These are phyloP conservation scores for Ophion obscuratus DNA, from an alignment of 2,888 invertebrate species.

Conservation along the genomic window DNA sequence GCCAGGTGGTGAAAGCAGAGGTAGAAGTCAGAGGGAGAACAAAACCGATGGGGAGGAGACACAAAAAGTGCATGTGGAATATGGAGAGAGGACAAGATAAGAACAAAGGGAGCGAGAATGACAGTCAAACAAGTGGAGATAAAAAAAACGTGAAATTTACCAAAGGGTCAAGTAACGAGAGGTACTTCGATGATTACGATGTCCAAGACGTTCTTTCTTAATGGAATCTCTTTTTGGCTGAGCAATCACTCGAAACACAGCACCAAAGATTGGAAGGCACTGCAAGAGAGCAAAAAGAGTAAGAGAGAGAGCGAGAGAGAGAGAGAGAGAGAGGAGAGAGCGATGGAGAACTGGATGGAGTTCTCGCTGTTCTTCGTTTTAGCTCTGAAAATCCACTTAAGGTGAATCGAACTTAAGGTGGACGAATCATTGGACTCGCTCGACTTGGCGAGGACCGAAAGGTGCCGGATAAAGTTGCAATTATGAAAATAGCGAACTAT, in stretches of 20 bases:
- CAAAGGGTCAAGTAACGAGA: slow-evolving; percentile 41
- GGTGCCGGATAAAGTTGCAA: slow-evolving; percentile 11
- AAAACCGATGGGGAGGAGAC: not conserved
- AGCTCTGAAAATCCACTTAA: slow-evolving; percentile 37
- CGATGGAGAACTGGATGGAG: not conserved
- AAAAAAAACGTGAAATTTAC: slow-evolving; percentile 9
- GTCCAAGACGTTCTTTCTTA: slow-evolving; percentile 5
- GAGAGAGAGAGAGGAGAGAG: not conserved
- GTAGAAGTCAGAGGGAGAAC: not conserved
- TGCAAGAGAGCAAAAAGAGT: not conserved
- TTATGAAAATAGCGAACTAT: slow-evolving; percentile 31
- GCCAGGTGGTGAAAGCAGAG: not conserved
- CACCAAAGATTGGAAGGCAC: not conserved
- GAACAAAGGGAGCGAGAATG: not conserved
- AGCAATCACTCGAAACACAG: slow-evolving; percentile 16
- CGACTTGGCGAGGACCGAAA: slow-evolving; percentile 7
- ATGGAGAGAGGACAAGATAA: not conserved
- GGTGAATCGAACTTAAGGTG: slow-evolving; percentile 24
- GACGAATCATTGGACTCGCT: slow-evolving; percentile 29
- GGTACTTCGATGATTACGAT: slow-evolving; percentile 56
- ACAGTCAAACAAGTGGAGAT: not conserved
- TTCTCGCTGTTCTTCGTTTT: slow-evolving; percentile 14
- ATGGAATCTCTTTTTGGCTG: slow-evolving; percentile 30
- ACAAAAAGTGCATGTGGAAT: not conserved
- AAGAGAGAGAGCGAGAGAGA: slow-evolving; percentile 5